Evolutionary conservation across 2,113 vertebrate genomes (phyloP), one percentile per base, ranked within the genome.

Genomic region (Alligator sinensis): DNA sequence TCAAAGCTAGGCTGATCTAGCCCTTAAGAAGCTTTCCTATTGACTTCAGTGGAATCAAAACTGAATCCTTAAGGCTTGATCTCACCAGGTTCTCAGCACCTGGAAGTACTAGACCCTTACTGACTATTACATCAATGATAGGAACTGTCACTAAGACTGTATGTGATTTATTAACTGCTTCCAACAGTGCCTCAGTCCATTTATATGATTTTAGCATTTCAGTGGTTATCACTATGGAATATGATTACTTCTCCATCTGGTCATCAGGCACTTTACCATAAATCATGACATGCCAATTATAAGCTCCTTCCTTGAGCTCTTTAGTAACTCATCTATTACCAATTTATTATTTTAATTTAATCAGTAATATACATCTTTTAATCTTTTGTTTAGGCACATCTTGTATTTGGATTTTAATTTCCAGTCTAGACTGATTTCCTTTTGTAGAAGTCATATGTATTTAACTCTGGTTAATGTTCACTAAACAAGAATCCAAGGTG

Each of bases 61-160:
- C 34, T 80, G 84, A 88, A 97, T 12, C n/a, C 34, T 47, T 91
- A 86, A 87, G 11, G 2, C 24, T 28, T 66, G 27, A 19, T 87
- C 57, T 87, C 86, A 80, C 72, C 72, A 77, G 81, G 59, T 80
- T n/a, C 18, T 88, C 91, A 47, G 27, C 14, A 19, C 13, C 55
- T 82, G 88, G 55, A 14, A 87, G 62, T 19, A 70, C 61, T 17
- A 86, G 88, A 11, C 3, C 88, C 66, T 92, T 82, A 38, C 25
- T 90, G 76, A 86, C 84, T 90, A 87, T 82, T 92, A 93, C 16
- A 80, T 83, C 74, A 83, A 19, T 77, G 9, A 34, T 25, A 81
- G 15, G 19, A 91, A 7, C 3, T 86, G 4, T 85, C 80, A 84
- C 91, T 86, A 22, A 47, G 22, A 66, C 22, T 1, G 2, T 28